Conservation (phyloP, 2,888 invertebrate genomes). For the Cheilosia grossa region DNA sequence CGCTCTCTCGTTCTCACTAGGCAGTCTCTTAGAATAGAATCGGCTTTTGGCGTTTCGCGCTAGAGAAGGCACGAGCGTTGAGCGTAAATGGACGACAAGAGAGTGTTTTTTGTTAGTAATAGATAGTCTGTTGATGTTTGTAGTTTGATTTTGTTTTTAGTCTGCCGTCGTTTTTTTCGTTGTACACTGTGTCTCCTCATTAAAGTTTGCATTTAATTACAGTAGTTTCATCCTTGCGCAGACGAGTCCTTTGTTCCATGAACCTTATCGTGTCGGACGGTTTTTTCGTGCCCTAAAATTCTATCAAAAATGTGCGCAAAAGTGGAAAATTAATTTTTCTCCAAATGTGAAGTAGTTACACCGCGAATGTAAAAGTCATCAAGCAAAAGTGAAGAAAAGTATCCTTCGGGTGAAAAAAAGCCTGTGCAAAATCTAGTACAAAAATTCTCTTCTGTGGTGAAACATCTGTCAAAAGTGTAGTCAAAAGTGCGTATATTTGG, state of each 20-base stretch:
- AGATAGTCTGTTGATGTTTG: constrained; percentile 75
- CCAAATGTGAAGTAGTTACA: neutral
- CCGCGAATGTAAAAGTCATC: neutral
- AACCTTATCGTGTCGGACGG: neutral
- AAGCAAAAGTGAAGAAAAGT: constrained; percentile 8
- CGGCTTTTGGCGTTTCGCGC: neutral
- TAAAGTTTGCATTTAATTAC: constrained; percentile 6
- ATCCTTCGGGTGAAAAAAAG: constrained; percentile 19
- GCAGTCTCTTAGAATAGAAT: constrained; percentile 38
- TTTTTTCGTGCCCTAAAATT: neutral
- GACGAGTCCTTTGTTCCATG: constrained; percentile 4
- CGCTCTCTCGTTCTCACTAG: neutral
- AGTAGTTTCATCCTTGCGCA: constrained; percentile 1
- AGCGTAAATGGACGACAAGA: neutral
- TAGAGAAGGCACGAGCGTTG: neutral
- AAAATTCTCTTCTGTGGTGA: constrained; percentile 39
- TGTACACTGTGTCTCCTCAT: constrained; percentile 44
- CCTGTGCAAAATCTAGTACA: constrained; percentile 67
- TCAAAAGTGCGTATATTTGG: neutral
- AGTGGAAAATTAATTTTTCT: neutral
- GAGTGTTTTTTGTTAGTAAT: constrained; percentile 69
- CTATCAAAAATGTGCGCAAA: constrained; percentile 26
- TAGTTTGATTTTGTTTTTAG: constrained; percentile 72
- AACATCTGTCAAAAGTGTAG: constrained; percentile 60
- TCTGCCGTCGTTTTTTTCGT: constrained; percentile 59